Evolutionary conservation across 2,797 vertebrate species (phyloP).

Genomic region (Halcyon chelicuti): DNA sequence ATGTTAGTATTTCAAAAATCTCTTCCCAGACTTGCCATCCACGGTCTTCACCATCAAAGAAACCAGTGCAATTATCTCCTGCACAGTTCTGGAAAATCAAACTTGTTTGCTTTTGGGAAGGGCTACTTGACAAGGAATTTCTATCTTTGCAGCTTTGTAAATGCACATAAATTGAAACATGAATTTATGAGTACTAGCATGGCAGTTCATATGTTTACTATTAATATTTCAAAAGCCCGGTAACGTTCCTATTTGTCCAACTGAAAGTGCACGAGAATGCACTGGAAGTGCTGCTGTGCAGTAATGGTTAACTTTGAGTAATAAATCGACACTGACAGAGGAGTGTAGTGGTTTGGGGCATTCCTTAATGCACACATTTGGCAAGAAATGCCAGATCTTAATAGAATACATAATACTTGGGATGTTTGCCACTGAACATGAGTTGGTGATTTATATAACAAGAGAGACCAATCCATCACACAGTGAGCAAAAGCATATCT

Average conservation of each 20-base stretch:
- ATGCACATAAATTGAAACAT: not conserved
- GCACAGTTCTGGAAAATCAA: not conserved
- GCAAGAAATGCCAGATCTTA: not conserved
- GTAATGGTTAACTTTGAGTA: not conserved
- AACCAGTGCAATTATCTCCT: not conserved
- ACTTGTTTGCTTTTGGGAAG: constrained; percentile 1
- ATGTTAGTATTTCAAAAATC: not conserved
- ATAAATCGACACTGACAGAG: not conserved
- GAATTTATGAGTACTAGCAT: not conserved
- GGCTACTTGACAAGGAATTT: not conserved
- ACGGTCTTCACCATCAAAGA: constrained; percentile 23
- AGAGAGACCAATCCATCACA: constrained; percentile 4
- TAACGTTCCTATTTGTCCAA: not conserved
- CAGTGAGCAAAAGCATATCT: not conserved
- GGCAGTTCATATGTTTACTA: constrained; percentile 3
- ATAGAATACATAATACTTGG: not conserved
- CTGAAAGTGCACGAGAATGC: not conserved
- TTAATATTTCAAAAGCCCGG: constrained; percentile 43
- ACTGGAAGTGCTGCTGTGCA: not conserved
- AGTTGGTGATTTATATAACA: not conserved
- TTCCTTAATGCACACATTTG: not conserved
- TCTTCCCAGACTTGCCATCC: not conserved
- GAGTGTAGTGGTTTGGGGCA: not conserved
- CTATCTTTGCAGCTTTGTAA: not conserved
- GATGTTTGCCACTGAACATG: not conserved